phyloP scores from a whole-genome alignment of 2,888 invertebrate genomes.

The Trichacis sp. region DNA sequence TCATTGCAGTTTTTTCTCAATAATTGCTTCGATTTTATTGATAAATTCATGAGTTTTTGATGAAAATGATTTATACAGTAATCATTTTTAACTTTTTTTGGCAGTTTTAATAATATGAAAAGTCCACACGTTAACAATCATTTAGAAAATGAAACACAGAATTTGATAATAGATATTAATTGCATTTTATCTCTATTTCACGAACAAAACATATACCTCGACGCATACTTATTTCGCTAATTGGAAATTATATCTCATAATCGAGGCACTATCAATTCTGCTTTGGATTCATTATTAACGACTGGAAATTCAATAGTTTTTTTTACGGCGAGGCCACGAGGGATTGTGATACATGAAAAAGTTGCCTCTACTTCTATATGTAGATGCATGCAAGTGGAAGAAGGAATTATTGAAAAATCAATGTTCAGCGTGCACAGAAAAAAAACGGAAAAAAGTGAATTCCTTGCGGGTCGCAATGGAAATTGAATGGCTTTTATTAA shows the following conservation, averaged over 20 bases:
- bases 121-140: too few relatives aligned
- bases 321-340: background rate
- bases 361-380: background rate
- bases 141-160: too few relatives aligned
- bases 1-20: too few relatives aligned
- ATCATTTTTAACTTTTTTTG: too few relatives aligned
- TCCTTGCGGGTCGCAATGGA: background rate
- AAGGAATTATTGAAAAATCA: constrained; percentile 3
- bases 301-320: background rate
- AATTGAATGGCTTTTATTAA: constrained; percentile 8
- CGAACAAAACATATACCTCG: too few relatives aligned
- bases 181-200: background rate
- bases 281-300: background rate
- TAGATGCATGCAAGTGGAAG: background rate
- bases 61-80: too few relatives aligned
- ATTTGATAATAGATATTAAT: background rate
- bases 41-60: too few relatives aligned
- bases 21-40: too few relatives aligned
- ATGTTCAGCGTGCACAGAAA: background rate
- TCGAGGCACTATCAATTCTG: background rate
- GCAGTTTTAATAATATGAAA: too few relatives aligned
- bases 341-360: background rate
- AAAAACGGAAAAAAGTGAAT: background rate
- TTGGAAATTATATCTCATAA: background rate
- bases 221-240: background rate